Evolutionary conservation across 1,140 invertebrate species (phyloP), one percentile per base, ranked within the genome.

Genomic region (Pogonomyrmex californicus): DNA sequence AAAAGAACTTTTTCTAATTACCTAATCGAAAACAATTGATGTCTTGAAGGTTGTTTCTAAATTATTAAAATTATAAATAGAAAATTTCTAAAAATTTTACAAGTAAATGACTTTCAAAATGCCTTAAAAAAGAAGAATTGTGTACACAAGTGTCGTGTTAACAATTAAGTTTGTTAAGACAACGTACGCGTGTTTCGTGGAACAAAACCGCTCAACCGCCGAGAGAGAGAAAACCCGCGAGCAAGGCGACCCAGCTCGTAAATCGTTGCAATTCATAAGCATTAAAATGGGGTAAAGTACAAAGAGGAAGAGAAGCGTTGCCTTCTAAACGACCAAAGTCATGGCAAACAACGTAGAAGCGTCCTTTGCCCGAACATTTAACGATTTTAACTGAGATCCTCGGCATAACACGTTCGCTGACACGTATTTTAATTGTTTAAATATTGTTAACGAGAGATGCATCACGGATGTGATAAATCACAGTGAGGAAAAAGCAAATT

Each of bases 191-290:
- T 78, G 17, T 78, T 38, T 41, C 10, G 17, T 47, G n/a, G 1
- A 47, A 73, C 41, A 83, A 83, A 83, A 82, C 51, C 38, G 14
- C 49, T 5, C n/a, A 9, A 70, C 36, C 36, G n/a, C 17, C 38
- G 10, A 12, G 60, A 63, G 68, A 60, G 58, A 60, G 58, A 77
- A 70, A 47, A 60, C 17, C 51, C 41, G 38, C 66, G 38, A 47
- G 54, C 68, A 83, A 83, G 79, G 79, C 79, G 30, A 83, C 33
- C 68, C 41, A 23, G 68, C 68, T 83, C 79, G 79, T 83, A 83
- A 83, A 83, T 83, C 68, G 54, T 47, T 47, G 54, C 44, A 60
- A 83, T 73, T 73, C 79, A 62, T 49, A 83, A 73, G 79, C 54
- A 82, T 73, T 82, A 73, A 83, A 83, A 83, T 75, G 41, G 79